Percentiles rank a stretch among this genome's conserved stretches.
phyloP scores from a whole-genome alignment of 2,888 invertebrate genomes.

The Dysmachus trigonus region DNA sequence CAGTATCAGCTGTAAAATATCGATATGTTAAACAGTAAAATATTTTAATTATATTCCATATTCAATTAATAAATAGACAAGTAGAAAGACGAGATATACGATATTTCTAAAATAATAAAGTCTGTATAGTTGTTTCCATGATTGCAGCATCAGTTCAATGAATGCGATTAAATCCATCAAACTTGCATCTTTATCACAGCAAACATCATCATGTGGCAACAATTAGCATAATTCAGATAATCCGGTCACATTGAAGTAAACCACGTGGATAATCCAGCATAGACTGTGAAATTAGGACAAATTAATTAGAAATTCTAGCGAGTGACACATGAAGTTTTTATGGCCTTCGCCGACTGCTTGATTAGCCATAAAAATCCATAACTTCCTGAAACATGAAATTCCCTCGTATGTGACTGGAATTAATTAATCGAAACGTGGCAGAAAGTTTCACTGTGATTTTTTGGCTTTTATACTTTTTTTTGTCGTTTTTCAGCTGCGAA shows the following conservation, averaged over 20 bases:
- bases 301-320: conserved; percentile 31
- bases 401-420: conserved; percentile 25
- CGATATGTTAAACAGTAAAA: too few relatives aligned
- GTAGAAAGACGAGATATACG: too few relatives aligned
- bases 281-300: conserved; percentile 18
- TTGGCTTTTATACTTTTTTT: conserved; percentile 2
- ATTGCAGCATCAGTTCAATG: background rate
- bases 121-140: too few relatives aligned
- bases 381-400: conserved; percentile 39
- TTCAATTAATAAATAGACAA: too few relatives aligned
- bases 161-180: background rate
- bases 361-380: conserved; percentile 42
- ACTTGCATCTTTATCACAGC: background rate
- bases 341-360: conserved; percentile 11
- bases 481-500: background rate
- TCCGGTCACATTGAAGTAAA: background rate
- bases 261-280: background rate
- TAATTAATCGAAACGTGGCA: conserved; percentile 17
- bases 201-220: background rate
- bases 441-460: conserved; percentile 12
- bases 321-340: conserved; percentile 32
- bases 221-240: background rate
- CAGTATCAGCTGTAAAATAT: too few relatives aligned
- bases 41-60: too few relatives aligned
- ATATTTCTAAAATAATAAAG: too few relatives aligned